Evolutionary conservation across 2,113 vertebrate genomes (phyloP).

Genomic region (Malurus elegans): DNA sequence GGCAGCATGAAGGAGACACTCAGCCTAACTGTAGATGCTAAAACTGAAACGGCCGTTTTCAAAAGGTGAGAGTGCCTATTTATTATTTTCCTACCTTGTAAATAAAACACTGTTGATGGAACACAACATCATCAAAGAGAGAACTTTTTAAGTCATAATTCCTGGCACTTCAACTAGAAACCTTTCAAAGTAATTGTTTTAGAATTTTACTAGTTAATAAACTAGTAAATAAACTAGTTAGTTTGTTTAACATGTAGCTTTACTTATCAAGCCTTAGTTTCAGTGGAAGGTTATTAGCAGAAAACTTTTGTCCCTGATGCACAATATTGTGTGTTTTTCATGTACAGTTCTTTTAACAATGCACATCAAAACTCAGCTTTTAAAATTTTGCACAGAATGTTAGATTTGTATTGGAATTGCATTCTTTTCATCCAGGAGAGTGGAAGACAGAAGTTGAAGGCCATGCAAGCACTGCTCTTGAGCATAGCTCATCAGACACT

Average conservation of each 20-base stretch:
- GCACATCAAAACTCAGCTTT: neutral
- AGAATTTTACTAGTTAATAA: neutral
- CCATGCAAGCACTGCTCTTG: neutral
- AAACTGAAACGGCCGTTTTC: conserved; percentile 98
- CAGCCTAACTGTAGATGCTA: conserved; percentile 98
- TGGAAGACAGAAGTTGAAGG: neutral
- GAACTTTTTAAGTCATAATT: neutral
- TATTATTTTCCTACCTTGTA: neutral
- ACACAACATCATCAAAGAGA: neutral
- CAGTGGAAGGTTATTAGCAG: neutral
- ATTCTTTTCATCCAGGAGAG: neutral
- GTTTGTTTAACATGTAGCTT: fast-evolving
- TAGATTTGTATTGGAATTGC: neutral
- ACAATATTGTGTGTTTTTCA: neutral
- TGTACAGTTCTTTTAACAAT: neutral
- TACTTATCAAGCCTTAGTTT: neutral
- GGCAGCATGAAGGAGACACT: conserved; percentile 98
- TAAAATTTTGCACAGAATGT: neutral
- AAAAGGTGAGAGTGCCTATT: conserved; percentile 82
- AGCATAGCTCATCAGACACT: neutral
- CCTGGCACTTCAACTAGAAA: neutral
- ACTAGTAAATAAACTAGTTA: neutral
- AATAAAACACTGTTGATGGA: neutral
- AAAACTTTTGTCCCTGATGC: neutral
- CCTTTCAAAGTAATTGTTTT: neutral